A percentile compares a stretch with the other conserved stretches of the same genome.
These are phyloP conservation scores for Morinoia aosen DNA, from an alignment of 2,888 invertebrate genomes.

Conservation along the genomic window DNA sequence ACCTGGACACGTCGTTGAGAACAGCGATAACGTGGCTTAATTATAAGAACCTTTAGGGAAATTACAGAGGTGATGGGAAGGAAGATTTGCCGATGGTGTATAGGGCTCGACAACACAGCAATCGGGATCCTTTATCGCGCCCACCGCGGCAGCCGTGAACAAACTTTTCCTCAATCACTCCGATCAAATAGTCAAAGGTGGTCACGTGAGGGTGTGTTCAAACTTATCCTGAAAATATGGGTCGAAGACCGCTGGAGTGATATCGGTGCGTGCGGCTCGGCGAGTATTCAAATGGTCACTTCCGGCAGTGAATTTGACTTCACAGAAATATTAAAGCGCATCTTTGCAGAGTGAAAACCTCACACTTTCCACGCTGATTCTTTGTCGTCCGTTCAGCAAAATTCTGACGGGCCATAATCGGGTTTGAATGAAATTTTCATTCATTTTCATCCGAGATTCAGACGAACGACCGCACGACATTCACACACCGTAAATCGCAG, in stretches of 20 bases:
- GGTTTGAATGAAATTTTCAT: constrained; percentile 9
- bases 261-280: background rate
- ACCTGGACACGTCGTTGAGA: background rate
- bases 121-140: background rate
- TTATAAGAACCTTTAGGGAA: background rate
- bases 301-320: background rate
- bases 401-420: background rate
- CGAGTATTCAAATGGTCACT: background rate
- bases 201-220: background rate
- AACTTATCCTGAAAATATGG: background rate
- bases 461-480: background rate
- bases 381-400: background rate
- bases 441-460: background rate
- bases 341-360: background rate
- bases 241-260: background rate
- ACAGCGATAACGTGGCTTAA: background rate
- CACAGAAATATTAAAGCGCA: background rate
- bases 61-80: background rate
- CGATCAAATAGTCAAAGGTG: background rate
- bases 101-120: background rate
- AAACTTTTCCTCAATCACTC: background rate
- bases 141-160: background rate
- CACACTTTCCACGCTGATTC: background rate
- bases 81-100: background rate
- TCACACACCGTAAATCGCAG: background rate